Conservation (phyloP, 1,140 invertebrate genomes). For the Drosophila repletoides region DNA sequence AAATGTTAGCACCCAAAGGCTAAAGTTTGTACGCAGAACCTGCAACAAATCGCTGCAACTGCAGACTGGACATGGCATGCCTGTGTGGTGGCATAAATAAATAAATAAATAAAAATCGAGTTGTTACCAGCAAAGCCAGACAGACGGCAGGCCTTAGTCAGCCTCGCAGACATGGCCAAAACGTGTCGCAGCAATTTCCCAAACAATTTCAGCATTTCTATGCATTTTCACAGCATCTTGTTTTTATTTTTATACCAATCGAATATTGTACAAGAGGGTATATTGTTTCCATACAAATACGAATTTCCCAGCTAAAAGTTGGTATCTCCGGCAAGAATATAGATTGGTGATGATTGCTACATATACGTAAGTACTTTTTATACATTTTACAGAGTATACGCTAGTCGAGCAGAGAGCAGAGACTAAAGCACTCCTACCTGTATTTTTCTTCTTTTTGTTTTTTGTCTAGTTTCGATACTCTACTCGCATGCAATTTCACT, state of each 20-base stretch:
- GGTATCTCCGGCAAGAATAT: no score
- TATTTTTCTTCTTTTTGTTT: constrained; percentile 21
- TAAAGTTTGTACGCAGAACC: constrained; percentile 68
- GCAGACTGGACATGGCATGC: constrained; percentile 30
- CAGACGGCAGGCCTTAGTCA: constrained; percentile 5
- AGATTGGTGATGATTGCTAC: no score
- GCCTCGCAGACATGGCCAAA: constrained; percentile 53
- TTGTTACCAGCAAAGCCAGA: constrained; percentile 14
- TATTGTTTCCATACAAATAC: neutral
- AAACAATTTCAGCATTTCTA: constrained; percentile 66
- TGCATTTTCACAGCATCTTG: constrained; percentile 38
- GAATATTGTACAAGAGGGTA: no score
- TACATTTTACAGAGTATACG: neutral
- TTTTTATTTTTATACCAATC: constrained; percentile 1
- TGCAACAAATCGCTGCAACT: neutral
- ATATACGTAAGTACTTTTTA: constrained; percentile 3
- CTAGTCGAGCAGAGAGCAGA: neutral
- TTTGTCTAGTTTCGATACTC: constrained; percentile 52
- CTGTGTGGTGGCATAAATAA: constrained; percentile 31
- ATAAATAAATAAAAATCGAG: constrained; percentile 46
- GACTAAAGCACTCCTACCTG: no score
- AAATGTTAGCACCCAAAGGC: constrained; percentile 66
- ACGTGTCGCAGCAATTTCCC: constrained; percentile 74
- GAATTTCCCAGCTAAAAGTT: no score
- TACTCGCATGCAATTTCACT: constrained; percentile 67